phyloP scores from a whole-genome alignment of 1,140 invertebrate species.

The Andricus grossulariae region DNA sequence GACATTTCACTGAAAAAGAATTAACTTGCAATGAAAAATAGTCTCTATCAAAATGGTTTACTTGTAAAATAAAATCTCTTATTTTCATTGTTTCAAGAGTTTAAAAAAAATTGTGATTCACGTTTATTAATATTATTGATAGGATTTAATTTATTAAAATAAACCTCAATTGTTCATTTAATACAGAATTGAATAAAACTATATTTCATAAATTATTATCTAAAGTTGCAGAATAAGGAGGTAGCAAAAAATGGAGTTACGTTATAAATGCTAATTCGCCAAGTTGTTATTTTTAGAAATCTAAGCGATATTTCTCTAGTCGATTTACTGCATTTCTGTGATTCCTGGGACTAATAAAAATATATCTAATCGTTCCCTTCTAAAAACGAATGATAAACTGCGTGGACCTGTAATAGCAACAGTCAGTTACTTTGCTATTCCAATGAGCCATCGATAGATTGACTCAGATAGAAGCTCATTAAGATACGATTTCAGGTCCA shows the following conservation, averaged over 20 bases:
- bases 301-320: constrained; percentile 8
- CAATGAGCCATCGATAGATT: constrained; percentile 22
- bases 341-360: constrained; percentile 1
- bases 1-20: no score
- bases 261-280: constrained; percentile 10
- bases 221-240: no score
- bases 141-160: no score
- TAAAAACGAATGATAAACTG: constrained; percentile 16
- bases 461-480: constrained; percentile 13
- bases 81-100: no score
- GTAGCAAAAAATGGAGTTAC: background rate
- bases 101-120: no score
- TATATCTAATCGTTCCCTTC: background rate
- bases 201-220: no score
- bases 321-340: constrained; percentile 24
- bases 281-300: constrained; percentile 15
- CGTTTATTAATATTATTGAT: no score
- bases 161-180: no score
- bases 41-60: no score
- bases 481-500: constrained; percentile 19
- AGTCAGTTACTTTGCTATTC: constrained; percentile 30
- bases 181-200: no score
- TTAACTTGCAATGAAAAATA: no score
- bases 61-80: no score
- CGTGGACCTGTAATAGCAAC: constrained; percentile 15